Evolutionary conservation across 2,797 vertebrate species (phyloP).

Genomic region (Uromys caudimaculatus): DNA sequence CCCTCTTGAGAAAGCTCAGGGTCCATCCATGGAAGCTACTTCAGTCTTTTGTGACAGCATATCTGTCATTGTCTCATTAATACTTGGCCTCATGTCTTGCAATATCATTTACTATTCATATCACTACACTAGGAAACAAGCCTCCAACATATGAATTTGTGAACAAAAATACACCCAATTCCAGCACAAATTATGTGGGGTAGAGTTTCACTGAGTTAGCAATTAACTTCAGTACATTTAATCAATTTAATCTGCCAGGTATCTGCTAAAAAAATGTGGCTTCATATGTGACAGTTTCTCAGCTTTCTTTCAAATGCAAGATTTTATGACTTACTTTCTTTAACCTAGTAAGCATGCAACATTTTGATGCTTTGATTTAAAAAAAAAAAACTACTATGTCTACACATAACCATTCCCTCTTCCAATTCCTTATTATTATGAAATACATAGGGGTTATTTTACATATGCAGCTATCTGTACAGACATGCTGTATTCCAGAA

Average conservation of each 20-base stretch:
- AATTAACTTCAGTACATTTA: slow-evolving; percentile 2
- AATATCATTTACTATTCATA: background rate
- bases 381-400: background rate
- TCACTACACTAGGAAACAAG: background rate
- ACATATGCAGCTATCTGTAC: background rate
- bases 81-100: background rate
- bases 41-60: background rate
- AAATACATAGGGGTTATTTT: background rate
- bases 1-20: background rate
- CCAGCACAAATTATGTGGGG: background rate
- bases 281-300: background rate
- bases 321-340: background rate
- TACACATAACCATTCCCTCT: background rate
- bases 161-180: background rate
- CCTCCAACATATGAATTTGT: background rate
- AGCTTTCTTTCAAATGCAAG: background rate
- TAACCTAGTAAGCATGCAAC: background rate
- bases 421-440: background rate
- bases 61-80: background rate
- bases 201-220: background rate
- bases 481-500: background rate
- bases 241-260: background rate
- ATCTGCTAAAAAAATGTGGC: background rate
- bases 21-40: background rate
- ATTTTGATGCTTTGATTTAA: background rate